Conservation (phyloP, 2,888 invertebrate species). For the Trissolcus brochymenae region DNA sequence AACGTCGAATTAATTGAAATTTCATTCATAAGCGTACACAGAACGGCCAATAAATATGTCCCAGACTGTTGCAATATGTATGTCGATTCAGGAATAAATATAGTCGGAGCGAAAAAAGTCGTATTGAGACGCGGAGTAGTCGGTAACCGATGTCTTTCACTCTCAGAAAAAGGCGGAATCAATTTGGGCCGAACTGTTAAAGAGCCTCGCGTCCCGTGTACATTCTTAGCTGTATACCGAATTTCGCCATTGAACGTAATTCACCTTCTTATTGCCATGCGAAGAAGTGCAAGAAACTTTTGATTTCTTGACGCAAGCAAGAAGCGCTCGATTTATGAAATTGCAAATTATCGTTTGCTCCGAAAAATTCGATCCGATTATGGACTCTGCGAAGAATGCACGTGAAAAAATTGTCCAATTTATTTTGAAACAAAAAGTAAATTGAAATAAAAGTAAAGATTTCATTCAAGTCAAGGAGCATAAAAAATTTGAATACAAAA, state of each 20-base stretch:
- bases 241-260: conserved; percentile 41
- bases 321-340: conserved; percentile 51
- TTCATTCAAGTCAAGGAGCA: too few relatives aligned
- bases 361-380: conserved; percentile 37
- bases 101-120: conserved; percentile 40
- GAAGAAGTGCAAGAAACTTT: conserved; percentile 37
- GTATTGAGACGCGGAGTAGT: conserved; percentile 45
- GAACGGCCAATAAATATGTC: conserved; percentile 59
- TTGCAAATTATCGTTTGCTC: conserved; percentile 32
- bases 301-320: conserved; percentile 48
- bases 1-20: too few relatives aligned
- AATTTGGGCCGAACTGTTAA: conserved; percentile 49
- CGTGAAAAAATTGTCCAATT: conserved; percentile 13
- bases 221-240: conserved; percentile 43
- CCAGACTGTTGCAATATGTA: conserved; percentile 57
- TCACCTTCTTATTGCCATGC: conserved; percentile 42
- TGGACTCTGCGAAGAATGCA: conserved; percentile 26
- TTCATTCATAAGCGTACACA: conserved; percentile 39
- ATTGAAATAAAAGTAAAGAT: too few relatives aligned
- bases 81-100: conserved; percentile 54
- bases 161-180: conserved; percentile 41
- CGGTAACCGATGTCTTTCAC: conserved; percentile 16
- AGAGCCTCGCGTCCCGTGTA: conserved; percentile 28
- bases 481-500: too few relatives aligned
- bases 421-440: too few relatives aligned